These are phyloP conservation scores for Pygocentrus nattereri DNA, from an alignment of 2,797 vertebrate species.

Conservation along the genomic window DNA sequence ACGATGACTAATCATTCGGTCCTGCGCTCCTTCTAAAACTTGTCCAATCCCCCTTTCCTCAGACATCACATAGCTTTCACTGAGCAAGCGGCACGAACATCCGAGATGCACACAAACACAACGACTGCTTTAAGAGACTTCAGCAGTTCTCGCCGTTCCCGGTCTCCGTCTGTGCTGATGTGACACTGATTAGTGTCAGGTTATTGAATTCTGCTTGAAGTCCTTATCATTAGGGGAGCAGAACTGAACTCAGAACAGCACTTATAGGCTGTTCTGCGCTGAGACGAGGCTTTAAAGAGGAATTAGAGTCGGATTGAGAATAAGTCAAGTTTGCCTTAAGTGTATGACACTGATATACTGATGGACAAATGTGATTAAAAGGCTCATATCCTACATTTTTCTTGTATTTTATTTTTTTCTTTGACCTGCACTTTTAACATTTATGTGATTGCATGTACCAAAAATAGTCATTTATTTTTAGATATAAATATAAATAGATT, in stretches of 20 bases:
- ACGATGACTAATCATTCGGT: too few relatives aligned
- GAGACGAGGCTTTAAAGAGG: not conserved
- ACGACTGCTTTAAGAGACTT: not conserved
- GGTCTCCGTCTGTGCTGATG: not conserved
- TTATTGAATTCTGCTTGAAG: slow-evolving; percentile 1
- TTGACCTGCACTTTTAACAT: too few relatives aligned
- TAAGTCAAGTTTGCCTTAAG: not conserved
- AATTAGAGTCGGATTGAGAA: not conserved
- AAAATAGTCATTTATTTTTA: too few relatives aligned
- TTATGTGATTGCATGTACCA: too few relatives aligned
- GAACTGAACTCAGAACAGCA: not conserved
- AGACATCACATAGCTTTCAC: not conserved
- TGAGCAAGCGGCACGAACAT: not conserved
- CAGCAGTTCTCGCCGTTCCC: not conserved
- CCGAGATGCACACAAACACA: not conserved
- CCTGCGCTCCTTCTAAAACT: too few relatives aligned
- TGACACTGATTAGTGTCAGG: not conserved
- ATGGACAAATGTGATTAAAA: not conserved
- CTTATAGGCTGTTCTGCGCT: not conserved
- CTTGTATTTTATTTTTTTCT: too few relatives aligned
- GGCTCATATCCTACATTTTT: too few relatives aligned
- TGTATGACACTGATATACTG: not conserved
- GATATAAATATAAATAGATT: too few relatives aligned
- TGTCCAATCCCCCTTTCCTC: not conserved
- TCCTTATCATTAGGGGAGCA: not conserved